Evolutionary conservation across 1,140 invertebrate species (phyloP).

Genomic region (Limonius californicus): DNA sequence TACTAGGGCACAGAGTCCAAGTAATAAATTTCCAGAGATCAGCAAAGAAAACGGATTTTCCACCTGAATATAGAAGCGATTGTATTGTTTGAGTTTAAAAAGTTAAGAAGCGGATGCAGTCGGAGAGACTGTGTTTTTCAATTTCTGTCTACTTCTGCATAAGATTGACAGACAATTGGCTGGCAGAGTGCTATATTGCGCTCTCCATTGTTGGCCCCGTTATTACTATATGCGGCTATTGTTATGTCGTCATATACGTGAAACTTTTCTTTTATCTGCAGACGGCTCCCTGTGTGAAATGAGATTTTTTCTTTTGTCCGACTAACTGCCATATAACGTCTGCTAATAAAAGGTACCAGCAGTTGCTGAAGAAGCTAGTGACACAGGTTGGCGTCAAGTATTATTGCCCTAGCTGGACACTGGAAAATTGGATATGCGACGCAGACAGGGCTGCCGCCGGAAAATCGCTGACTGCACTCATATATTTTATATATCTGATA

Average conservation of each 20-base stretch:
- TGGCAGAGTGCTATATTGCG: conserved; percentile 13
- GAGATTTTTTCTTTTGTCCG: conserved; percentile 34
- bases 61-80: too few species aligned
- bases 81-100: not conserved
- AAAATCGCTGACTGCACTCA: not conserved
- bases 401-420: conserved; percentile 26
- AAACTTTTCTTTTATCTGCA: conserved; percentile 26
- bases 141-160: conserved; percentile 30
- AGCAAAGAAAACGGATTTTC: too few species aligned
- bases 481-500: not conserved
- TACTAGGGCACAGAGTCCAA: too few species aligned
- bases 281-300: conserved; percentile 30
- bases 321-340: conserved; percentile 31
- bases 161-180: conserved; percentile 3
- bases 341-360: conserved; percentile 33
- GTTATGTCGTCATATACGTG: conserved; percentile 20
- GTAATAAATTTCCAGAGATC: too few species aligned
- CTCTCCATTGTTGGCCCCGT: conserved; percentile 13
- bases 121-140: too few species aligned
- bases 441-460: not conserved
- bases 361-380: conserved; percentile 27
- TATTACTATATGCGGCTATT: conserved; percentile 10
- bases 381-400: conserved; percentile 29
- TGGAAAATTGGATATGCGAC: conserved; percentile 7
- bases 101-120: not conserved